Percentiles rank a stretch among this genome's conserved stretches.
Evolutionary conservation across 2,888 invertebrate genomes (phyloP).

Genomic region (Muschampia plurimacula): DNA sequence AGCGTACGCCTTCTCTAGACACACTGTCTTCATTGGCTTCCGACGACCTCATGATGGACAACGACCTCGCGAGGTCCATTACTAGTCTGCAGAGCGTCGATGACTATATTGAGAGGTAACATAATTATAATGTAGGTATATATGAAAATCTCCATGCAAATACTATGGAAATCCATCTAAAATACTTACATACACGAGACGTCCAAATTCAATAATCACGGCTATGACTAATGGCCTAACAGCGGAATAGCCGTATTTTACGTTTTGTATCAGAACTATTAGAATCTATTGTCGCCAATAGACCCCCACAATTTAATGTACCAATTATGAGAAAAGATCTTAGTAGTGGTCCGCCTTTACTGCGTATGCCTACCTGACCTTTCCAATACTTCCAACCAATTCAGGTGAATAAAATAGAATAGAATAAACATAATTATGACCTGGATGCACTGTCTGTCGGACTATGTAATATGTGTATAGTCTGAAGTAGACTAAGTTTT

Average conservation of each 20-base stretch:
- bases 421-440: not conserved
- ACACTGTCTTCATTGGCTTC: slow-evolving; percentile 95
- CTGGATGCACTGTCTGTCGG: not conserved
- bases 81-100: slow-evolving; percentile 85
- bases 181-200: too few species aligned
- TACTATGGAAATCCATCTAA: not conserved
- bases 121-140: too few species aligned
- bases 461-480: not conserved
- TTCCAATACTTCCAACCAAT: too few species aligned
- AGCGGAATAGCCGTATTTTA: too few species aligned
- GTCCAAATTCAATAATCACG: too few species aligned
- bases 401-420: not conserved
- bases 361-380: too few species aligned
- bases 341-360: too few species aligned
- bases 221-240: too few species aligned
- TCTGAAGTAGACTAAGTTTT: not conserved
- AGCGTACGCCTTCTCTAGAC: slow-evolving; percentile 90
- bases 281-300: too few species aligned
- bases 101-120: slow-evolving; percentile 85
- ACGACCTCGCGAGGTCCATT: slow-evolving; percentile 88
- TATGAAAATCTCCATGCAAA: not conserved
- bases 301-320: too few species aligned
- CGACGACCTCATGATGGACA: slow-evolving; percentile 95
- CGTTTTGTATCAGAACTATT: too few species aligned
- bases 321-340: too few species aligned